Base-by-base conservation (phyloP, 2,113 vertebrate species). In the Actenoides lindsayi region DNA sequence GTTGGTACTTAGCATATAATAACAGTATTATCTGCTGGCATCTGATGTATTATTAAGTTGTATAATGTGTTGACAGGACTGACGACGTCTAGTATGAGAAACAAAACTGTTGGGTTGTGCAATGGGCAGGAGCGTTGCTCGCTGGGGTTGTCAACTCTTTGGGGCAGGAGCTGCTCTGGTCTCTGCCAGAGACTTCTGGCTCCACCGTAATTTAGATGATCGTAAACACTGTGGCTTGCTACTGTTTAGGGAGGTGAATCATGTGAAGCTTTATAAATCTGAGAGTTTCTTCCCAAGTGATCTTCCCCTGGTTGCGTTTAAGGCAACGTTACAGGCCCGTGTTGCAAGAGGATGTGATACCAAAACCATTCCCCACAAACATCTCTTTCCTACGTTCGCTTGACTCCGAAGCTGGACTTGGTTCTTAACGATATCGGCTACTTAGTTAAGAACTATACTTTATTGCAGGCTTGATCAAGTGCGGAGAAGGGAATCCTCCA, bases 321-420 rank as follows among this genome's bases (percentile, higher is more conserved):
- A 87, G 35, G 7, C 13, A 41, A 4, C 4, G 11, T 80, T 69
- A 64, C 18, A 44, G 13, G 13, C 10, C 31, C 13, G 57, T 44
- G 6, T 35, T 84, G 53, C 2, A 0, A 31, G 73, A 80, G 21
- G 37, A 17, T 2, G 0, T 16, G 46, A 25, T 59, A 33, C 8
- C 5, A 30, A 78, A 90, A 37, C 0, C 12, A 39, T 7, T 92
- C 57, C 25, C 37, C 2, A 2, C 59, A 35, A 35, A 18, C 70
- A 56, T 46, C 46, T 59, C 14, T 65, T 79, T 64, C 13, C 18
- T 69, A 20, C 3, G 6, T 63, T 82, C 42, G 21, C 11, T 62
- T 76, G n/a, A 70, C 25, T 64, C 13, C 3, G 17, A 74, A 82
- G 9, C 8, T 44, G 27, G 30, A 27, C 41, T 67, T 60, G 5